Base-by-base conservation (phyloP, 2,888 invertebrate genomes). In the Cryptocheilus praepositus region DNA sequence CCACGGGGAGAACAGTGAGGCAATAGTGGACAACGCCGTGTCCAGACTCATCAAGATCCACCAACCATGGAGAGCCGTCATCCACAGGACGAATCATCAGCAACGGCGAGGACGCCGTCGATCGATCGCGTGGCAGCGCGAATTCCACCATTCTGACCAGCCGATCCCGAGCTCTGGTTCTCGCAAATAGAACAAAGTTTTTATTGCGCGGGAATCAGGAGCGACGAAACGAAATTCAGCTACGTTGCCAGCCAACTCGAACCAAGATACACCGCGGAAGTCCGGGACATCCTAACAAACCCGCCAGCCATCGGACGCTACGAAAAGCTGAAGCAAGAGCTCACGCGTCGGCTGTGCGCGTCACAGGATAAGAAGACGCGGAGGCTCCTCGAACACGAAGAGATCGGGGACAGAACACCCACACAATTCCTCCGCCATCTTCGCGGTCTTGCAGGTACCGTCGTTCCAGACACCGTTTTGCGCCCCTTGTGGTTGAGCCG, bases 171-270 rank as follows among this genome's bases (percentile, higher is more conserved):
- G n/a, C n/a, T n/a, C n/a, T n/a, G n/a, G n/a, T n/a, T n/a, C 43
- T 77, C 81, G 0, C 76, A 81, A 44, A 51, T 82, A 3, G 82
- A 85, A 43, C 73, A 77, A 0, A 80, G 80, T 52, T 85, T 85
- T 61, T 57, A 49, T 0, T 58, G 74, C 2, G 59, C 74, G 0
- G 66, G 72, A 2, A 78, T 84, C 4, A 71, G 55, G 0, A 22
- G 58, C 0, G 83, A 84, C 25, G 8, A 18, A 0, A 74, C 76
- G 0, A 85, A 80, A 52, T 83, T 79, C 45, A 43, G 63, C 0
- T 69, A 76, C 49, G 77, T 81, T 0, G 51, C 76, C 0, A 65
- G 64, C 0, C 56, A 63, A 0, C 63, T 83, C 7, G 83, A 82
- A 16, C 28, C 71, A 2, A 25, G 55, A n/a, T 73, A 73, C 43